Evolutionary conservation across 2,797 vertebrate species (phyloP).

Genomic region (Schizothorax lantsangensis): DNA sequence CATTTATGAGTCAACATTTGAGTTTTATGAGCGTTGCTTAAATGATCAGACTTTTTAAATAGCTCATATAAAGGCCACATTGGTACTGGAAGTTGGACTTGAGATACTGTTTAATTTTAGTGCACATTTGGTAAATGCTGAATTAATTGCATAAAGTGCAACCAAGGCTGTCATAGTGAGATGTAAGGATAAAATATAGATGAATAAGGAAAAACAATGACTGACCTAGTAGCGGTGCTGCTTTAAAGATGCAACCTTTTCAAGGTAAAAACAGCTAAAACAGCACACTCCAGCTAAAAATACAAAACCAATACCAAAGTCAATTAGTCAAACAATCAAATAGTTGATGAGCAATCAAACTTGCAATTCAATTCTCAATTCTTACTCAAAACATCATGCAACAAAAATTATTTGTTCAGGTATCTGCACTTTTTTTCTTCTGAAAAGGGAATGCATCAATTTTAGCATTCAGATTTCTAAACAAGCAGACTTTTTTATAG

Average conservation of each 20-base stretch:
- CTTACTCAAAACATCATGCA: neutral
- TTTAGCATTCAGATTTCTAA: neutral
- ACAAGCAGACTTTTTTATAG: neutral
- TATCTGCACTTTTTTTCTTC: neutral
- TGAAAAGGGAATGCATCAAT: neutral
- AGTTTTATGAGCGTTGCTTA: slow-evolving; percentile 38
- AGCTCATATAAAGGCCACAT: slow-evolving; percentile 26
- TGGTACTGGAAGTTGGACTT: slow-evolving; percentile 3
- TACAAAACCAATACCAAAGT: neutral
- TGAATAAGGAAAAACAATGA: neutral
- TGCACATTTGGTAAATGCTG: neutral
- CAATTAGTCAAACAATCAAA: neutral
- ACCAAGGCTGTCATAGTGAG: neutral
- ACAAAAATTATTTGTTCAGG: neutral
- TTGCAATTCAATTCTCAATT: neutral
- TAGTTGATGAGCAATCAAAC: neutral
- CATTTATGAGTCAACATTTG: slow-evolving; percentile 45
- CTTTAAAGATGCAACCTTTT: neutral
- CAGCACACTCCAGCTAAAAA: neutral
- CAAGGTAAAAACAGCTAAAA: neutral
- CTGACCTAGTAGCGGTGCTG: neutral
- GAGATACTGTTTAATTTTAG: slow-evolving; percentile 12
- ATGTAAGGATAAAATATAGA: slow-evolving; percentile 19
- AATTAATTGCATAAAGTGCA: slow-evolving; percentile 33
- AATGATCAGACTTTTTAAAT: slow-evolving; percentile 9